Evolutionary conservation across 1,140 invertebrate species (phyloP).

Genomic region (Drosophila willistoni): DNA sequence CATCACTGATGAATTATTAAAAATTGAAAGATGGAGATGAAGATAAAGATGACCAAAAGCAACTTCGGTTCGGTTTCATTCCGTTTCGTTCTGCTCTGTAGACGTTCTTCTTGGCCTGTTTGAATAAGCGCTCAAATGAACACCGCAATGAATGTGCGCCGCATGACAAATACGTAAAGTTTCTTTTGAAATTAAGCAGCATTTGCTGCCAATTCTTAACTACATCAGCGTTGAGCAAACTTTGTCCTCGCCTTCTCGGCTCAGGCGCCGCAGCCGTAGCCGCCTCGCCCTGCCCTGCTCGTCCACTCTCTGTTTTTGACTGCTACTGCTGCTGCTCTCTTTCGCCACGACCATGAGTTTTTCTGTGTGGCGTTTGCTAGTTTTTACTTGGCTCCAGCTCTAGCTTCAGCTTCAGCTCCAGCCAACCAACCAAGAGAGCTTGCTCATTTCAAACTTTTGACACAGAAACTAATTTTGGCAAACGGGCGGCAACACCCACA

Average conservation of each 20-base stretch:
- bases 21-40: conserved; percentile 43
- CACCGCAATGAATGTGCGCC: conserved; percentile 80
- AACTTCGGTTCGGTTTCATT: conserved; percentile 37
- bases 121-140: conserved; percentile 80
- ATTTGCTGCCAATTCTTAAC: conserved; percentile 82
- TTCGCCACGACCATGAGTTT: conserved; percentile 36
- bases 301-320: not conserved
- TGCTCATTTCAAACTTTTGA: conserved; percentile 81
- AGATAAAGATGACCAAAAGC: conserved; percentile 44
- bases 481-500: conserved; percentile 53
- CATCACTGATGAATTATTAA: conserved; percentile 73
- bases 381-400: conserved; percentile 37
- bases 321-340: conserved; percentile 1
- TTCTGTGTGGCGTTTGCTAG: conserved; percentile 45
- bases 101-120: conserved; percentile 43
- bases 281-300: conserved; percentile 26
- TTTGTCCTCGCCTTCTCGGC: conserved; percentile 59
- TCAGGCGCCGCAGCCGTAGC: not conserved
- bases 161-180: conserved; percentile 81
- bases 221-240: conserved; percentile 76
- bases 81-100: conserved; percentile 1
- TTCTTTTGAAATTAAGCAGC: conserved; percentile 82
- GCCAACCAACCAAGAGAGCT: conserved; percentile 41
- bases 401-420: not conserved
- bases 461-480: conserved; percentile 82